Evolutionary conservation across 1,140 invertebrate genomes (phyloP), one percentile per base, ranked within the genome.

Genomic region (Ostrea edulis): DNA sequence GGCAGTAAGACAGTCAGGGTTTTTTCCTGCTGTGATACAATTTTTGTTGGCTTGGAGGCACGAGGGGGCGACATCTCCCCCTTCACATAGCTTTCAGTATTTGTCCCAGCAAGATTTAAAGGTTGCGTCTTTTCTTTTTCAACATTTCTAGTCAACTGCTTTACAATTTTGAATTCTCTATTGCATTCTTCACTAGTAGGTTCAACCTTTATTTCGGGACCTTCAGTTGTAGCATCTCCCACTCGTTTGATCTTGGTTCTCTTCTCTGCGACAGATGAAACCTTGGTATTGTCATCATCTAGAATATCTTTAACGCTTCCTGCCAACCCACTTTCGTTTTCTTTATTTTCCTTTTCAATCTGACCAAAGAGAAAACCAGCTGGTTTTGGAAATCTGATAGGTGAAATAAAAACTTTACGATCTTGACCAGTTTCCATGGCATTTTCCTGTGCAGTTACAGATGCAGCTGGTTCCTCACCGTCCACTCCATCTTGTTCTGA

Each of bases 341-440:
- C n/a, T 7, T 17, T 62, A 1, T 7, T 20, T n/a, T 62, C 55
- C 55, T 44, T 44, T 44, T 44, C 5, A 20, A 44, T 44, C 1
- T 44, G 35, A 44, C 35, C 35, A 2, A 44, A 44, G 55, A 17
- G 2, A 62, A 20, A 20, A 29, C 9, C 22, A 77, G 25, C 29
- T 11, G 22, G 29, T 29, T 77, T 25, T 77, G 68, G 68, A 35
- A 77, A 77, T 77, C 68, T 77, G 25, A 77, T 77, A 11, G 68
- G 68, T 29, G 68, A 77, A 77, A 77, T 77, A 35, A 29, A 14
- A 77, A 14, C 14, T 77, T 77, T 77, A 25, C 14, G 68, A 77
- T 29, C 68, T 77, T 77, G 25, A 35, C 8, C 1, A 11, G 0
- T 25, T 29, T 77, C 68, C 29, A 29, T 25, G 12, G 8, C 22